phyloP scores from a whole-genome alignment of 2,113 vertebrate species.

The Lepus americanus region DNA sequence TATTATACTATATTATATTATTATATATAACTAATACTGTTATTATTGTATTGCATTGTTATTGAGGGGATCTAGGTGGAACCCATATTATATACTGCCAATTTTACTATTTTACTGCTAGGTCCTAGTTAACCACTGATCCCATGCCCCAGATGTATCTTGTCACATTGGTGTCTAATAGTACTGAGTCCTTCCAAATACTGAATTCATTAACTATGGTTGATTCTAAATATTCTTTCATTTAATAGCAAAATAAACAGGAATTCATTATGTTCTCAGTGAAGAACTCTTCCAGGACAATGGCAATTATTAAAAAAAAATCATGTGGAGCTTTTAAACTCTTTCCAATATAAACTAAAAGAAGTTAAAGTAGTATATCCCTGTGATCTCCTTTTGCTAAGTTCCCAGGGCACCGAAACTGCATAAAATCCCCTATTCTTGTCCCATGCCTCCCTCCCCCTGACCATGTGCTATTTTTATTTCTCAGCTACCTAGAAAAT shows the following conservation, averaged over 20 bases:
- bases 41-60: too few species aligned
- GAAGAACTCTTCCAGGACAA: neutral
- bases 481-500: conserved; percentile 13
- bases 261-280: neutral
- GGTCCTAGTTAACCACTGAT: neutral
- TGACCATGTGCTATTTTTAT: neutral
- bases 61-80: neutral
- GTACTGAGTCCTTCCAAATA: neutral
- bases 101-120: neutral
- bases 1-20: too few species aligned
- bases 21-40: too few species aligned
- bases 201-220: neutral
- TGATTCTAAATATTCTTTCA: conserved; percentile 10
- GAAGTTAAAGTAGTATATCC: neutral
- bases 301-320: neutral
- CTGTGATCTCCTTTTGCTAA: neutral
- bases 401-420: neutral
- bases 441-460: neutral
- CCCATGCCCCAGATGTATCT: neutral
- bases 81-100: neutral
- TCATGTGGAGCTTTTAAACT: neutral
- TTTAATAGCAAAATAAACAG: neutral
- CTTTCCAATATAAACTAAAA: neutral
- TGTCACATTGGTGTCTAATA: neutral
- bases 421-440: neutral